Evolutionary conservation across 2,113 vertebrate species (phyloP).

Genomic region (Empidonax traillii): DNA sequence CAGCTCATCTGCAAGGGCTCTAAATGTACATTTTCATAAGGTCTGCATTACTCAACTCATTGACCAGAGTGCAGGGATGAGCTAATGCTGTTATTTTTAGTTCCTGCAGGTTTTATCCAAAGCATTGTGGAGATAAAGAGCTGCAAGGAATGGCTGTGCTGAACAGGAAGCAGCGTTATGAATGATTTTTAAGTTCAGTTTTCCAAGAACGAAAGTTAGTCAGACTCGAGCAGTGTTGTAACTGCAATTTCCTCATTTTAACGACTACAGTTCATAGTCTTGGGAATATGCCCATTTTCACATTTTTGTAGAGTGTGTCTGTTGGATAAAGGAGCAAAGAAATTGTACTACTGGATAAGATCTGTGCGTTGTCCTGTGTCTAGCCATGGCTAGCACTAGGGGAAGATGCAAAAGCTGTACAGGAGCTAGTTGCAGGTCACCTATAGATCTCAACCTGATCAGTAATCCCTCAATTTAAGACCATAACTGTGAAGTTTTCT

Average conservation of each 20-base stretch:
- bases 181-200: conserved; percentile 17
- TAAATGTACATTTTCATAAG: conserved; percentile 52
- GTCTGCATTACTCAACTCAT: conserved; percentile 65
- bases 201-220: not conserved
- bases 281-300: not conserved
- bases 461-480: not conserved
- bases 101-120: conserved; percentile 20
- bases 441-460: not conserved
- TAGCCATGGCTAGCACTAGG: not conserved
- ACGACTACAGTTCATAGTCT: not conserved
- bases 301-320: not conserved
- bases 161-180: not conserved
- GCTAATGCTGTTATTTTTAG: conserved; percentile 58
- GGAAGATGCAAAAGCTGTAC: not conserved
- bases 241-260: not conserved
- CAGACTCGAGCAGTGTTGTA: not conserved
- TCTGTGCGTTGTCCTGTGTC: not conserved
- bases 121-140: conserved; percentile 10
- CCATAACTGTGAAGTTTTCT: not conserved
- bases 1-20: conserved; percentile 57
- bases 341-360: not conserved
- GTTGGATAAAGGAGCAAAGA: not conserved
- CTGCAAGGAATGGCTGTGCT: conserved; percentile 9
- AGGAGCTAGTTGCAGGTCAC: not conserved
- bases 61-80: conserved; percentile 59